Evolutionary conservation across 64 coral and sea anemone species (phyloP).

Genomic region (Actinia equina): DNA sequence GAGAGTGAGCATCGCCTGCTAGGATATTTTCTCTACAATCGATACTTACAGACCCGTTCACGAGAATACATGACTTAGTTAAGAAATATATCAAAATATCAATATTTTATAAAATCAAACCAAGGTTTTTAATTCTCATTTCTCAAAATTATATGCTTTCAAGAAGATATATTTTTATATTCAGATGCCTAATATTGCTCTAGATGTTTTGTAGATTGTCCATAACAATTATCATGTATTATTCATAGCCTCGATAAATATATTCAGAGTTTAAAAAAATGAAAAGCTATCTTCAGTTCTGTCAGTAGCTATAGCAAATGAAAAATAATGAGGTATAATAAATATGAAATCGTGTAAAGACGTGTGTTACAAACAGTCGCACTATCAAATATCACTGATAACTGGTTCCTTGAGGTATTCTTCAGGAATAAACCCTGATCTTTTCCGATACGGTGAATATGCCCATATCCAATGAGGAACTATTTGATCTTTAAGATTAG

Average conservation of each 20-base stretch:
- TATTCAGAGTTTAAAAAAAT: background rate
- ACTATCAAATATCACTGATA: conserved; percentile 75
- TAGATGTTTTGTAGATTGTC: too few relatives aligned
- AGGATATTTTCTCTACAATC: too few relatives aligned
- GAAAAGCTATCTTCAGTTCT: background rate
- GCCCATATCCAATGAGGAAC: conserved; percentile 79
- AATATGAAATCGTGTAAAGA: too few relatives aligned
- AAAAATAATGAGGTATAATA: too few relatives aligned
- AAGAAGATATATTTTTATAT: background rate
- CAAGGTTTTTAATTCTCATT: background rate
- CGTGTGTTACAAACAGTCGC: too few relatives aligned
- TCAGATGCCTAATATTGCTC: background rate
- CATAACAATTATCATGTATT: background rate
- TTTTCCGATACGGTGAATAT: conserved; percentile 69
- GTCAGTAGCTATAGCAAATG: background rate
- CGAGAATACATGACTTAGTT: too few relatives aligned
- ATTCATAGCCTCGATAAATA: background rate
- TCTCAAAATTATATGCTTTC: background rate
- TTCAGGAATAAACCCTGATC: conserved; percentile 81
- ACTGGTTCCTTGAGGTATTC: conserved; percentile 78
- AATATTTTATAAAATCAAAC: background rate
- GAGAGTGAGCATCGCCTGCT: too few relatives aligned
- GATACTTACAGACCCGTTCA: too few relatives aligned
- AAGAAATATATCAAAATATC: background rate
- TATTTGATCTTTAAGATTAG: conserved; percentile 90